These are phyloP conservation scores for Mesitornis unicolor DNA, from an alignment of 2,113 vertebrate species.

Conservation along the genomic window DNA sequence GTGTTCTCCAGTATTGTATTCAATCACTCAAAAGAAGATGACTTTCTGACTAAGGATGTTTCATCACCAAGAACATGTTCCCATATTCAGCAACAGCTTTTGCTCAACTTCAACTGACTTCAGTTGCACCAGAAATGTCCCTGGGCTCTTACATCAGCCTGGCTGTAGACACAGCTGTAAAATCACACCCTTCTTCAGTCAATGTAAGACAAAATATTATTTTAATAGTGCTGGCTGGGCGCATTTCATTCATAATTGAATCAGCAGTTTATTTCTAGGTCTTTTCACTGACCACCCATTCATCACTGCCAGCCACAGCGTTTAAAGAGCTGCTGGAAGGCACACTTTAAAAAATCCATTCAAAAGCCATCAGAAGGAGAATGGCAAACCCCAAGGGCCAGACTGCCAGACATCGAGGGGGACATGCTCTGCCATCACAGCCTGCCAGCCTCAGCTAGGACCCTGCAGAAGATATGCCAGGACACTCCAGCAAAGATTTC, in stretches of 20 bases:
- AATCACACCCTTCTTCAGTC: not conserved
- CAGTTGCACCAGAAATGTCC: not conserved
- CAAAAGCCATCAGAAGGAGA: not conserved
- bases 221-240: not conserved
- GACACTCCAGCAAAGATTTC: not conserved
- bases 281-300: conserved; percentile 44
- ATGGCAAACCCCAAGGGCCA: not conserved
- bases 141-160: not conserved
- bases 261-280: conserved; percentile 1
- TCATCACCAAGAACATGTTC: not conserved
- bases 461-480: not conserved
- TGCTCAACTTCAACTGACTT: not conserved
- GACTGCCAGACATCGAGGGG: not conserved
- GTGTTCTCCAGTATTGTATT: not conserved
- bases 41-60: not conserved
- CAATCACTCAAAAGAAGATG: not conserved
- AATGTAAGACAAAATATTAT: conserved; percentile 30
- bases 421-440: not conserved
- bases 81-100: conserved; percentile 13
- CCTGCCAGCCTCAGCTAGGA: not conserved
- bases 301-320: not conserved
- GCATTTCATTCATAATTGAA: conserved; percentile 41
- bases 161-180: conserved; percentile 35
- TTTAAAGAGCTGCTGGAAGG: conserved; percentile 42
- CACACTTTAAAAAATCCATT: not conserved